phyloP scores from a whole-genome alignment of 2,113 vertebrate genomes.

The Pogona vitticeps region DNA sequence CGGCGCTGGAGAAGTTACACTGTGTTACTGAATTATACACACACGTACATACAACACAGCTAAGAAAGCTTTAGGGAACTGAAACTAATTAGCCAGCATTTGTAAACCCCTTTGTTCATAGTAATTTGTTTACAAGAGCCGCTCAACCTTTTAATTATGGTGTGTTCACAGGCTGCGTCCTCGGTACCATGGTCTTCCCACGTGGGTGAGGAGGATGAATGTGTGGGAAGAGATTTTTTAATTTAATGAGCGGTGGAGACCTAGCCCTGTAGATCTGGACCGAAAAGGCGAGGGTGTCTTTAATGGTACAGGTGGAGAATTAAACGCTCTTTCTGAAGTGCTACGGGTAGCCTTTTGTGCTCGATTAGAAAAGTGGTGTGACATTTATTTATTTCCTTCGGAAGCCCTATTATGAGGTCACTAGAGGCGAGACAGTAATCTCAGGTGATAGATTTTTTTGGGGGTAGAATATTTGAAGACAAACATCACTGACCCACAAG shows the following conservation, averaged over 20 bases:
- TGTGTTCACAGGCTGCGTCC: conserved; percentile 69
- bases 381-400: background rate
- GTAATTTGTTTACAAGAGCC: conserved; percentile 87
- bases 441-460: background rate
- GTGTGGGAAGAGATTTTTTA: conserved; percentile 58
- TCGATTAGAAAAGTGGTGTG: background rate
- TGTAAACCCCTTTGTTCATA: conserved; percentile 85
- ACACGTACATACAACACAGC: conserved; percentile 38
- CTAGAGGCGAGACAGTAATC: no score
- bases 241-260: conserved; percentile 62
- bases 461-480: background rate
- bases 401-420: no score
- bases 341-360: conserved; percentile 6
- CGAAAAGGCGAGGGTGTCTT: conserved; percentile 55
- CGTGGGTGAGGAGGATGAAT: conserved; percentile 49
- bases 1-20: conserved; percentile 79
- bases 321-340: conserved; percentile 6
- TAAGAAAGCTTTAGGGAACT: conserved; percentile 81
- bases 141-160: conserved; percentile 86
- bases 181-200: conserved; percentile 40
- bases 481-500: background rate
- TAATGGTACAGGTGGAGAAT: conserved; percentile 63
- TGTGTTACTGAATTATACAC: conserved; percentile 84
- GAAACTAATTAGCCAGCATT: conserved; percentile 81
- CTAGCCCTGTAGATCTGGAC: conserved; percentile 36